A percentile compares a stretch with the other conserved stretches of the same genome.
Evolutionary conservation across 2,113 vertebrate genomes (phyloP).

Genomic region (Hemibagrus wyckioides): DNA sequence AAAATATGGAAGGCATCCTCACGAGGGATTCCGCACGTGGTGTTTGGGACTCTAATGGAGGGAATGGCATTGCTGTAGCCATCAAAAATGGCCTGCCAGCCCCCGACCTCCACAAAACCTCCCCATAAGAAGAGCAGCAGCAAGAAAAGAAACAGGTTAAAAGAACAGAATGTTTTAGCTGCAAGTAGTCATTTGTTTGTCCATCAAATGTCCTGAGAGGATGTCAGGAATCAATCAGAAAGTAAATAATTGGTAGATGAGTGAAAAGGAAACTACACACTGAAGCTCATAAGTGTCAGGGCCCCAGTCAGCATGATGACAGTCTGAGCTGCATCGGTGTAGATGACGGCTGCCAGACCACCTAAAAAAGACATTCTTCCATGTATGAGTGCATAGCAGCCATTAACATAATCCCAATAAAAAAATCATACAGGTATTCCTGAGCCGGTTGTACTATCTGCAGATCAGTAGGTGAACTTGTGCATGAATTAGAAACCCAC

Average conservation of each 20-base stretch:
- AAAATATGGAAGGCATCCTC: conserved; percentile 91
- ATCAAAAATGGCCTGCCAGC: conserved; percentile 80
- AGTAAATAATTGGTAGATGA: neutral
- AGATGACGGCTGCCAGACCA: conserved; percentile 95
- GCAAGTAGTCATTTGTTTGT: neutral
- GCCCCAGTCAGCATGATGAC: conserved; percentile 90
- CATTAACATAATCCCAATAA: neutral
- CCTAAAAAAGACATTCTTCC: conserved; percentile 69
- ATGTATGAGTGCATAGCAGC: neutral
- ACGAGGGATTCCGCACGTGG: conserved; percentile 87
- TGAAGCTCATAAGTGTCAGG: conserved; percentile 84
- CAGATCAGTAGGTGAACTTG: neutral
- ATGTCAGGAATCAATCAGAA: neutral
- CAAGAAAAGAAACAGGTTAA: neutral
- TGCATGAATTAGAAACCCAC: neutral
- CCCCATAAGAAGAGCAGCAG: neutral
- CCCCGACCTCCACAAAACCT: conserved; percentile 89
- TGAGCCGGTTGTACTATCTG: neutral
- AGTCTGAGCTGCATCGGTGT: conserved; percentile 92
- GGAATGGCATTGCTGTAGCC: conserved; percentile 84
- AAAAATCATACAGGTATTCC: neutral
- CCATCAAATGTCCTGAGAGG: neutral
- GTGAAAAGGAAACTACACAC: conserved; percentile 70
- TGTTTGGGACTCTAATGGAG: conserved; percentile 76
- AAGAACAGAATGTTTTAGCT: neutral